These are phyloP conservation scores for Phymatocera aterrima DNA, from an alignment of 2,888 invertebrate genomes.

Conservation along the genomic window DNA sequence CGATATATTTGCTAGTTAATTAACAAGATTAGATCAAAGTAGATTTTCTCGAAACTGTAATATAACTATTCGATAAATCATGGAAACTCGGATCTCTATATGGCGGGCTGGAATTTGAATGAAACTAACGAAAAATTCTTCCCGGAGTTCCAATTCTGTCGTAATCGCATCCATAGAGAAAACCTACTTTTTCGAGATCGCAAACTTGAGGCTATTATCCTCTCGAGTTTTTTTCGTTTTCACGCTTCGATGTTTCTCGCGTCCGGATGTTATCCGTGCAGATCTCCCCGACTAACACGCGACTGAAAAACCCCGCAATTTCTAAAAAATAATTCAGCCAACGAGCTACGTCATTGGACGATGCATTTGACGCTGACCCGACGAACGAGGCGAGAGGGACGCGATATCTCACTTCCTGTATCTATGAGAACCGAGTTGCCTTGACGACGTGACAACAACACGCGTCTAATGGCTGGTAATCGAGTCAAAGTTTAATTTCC, in stretches of 20 bases:
- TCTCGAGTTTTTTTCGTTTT: neutral
- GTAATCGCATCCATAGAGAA: no score
- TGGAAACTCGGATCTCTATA: neutral
- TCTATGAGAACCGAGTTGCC: conserved; percentile 68
- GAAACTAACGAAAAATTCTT: neutral
- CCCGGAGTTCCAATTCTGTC: no score
- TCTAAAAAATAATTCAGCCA: neutral
- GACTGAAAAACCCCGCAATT: neutral
- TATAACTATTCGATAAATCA: neutral
- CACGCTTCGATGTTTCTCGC: neutral
- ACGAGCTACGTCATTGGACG: neutral
- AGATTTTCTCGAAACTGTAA: neutral
- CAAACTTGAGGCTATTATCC: neutral
- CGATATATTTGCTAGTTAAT: conserved; percentile 22
- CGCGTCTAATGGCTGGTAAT: conserved; percentile 70
- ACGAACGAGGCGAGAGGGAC: conserved; percentile 54
- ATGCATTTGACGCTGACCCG: conserved; percentile 62
- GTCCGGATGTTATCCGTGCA: neutral
- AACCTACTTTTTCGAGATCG: neutral
- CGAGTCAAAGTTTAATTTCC: conserved; percentile 72
- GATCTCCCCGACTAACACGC: neutral
- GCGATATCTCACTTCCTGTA: conserved; percentile 70
- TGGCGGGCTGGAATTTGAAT: neutral
- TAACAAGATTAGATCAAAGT: neutral
- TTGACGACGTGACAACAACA: conserved; percentile 71